Evolutionary conservation across 2,113 vertebrate species (phyloP).

Genomic region (Atlantisia rogersi): DNA sequence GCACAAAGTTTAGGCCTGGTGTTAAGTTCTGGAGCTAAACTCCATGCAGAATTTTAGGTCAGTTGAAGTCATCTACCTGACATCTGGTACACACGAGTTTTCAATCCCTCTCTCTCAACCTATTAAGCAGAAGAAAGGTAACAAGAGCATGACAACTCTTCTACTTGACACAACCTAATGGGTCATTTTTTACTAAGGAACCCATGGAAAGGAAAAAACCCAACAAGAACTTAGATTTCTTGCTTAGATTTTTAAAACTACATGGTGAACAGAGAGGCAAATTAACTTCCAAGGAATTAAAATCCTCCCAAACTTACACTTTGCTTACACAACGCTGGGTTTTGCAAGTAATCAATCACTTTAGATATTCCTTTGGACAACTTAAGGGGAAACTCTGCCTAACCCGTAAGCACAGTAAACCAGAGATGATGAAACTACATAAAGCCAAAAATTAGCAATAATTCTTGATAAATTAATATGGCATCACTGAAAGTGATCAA

Average conservation of each 20-base stretch:
- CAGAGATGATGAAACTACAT: neutral
- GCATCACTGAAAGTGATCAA: accelerated
- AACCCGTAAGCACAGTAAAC: neutral
- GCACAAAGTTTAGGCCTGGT: neutral
- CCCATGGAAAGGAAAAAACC: accelerated
- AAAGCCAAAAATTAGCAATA: neutral
- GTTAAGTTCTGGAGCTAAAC: neutral
- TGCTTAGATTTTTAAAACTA: neutral
- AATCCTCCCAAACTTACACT: neutral
- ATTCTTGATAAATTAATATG: neutral
- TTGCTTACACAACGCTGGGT: neutral
- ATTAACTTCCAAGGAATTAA: neutral
- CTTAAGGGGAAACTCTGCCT: neutral
- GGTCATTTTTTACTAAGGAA: neutral
- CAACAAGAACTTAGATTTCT: too few species aligned
- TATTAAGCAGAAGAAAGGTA: neutral
- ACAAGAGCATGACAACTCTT: neutral
- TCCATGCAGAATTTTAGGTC: neutral
- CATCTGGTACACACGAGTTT: neutral
- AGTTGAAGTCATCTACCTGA: neutral
- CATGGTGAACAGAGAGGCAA: neutral
- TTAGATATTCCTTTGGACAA: neutral
- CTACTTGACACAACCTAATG: neutral
- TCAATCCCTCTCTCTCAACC: neutral
- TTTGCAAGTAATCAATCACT: neutral